These are phyloP conservation scores for Pristionchus japonicus DNA, from an alignment of 2,888 invertebrate species.

Conservation along the genomic window DNA sequence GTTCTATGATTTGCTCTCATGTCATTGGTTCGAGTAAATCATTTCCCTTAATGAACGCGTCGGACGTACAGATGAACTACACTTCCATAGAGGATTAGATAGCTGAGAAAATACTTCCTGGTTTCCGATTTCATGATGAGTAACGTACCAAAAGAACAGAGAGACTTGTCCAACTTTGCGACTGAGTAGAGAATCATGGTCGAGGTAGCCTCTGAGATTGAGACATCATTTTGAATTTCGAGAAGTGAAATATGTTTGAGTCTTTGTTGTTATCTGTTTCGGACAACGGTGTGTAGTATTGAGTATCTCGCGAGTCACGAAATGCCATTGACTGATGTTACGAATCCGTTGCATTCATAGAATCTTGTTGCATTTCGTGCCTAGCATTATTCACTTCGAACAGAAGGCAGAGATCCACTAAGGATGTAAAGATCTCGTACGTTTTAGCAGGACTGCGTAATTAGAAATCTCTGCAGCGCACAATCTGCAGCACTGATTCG, in stretches of 20 bases:
- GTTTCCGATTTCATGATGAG: not conserved
- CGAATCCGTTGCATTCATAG: not conserved
- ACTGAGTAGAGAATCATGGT: slow-evolving; percentile 19
- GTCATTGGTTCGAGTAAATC: too few species aligned
- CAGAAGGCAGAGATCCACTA: not conserved
- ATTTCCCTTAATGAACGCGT: too few species aligned
- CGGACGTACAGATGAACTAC: not conserved
- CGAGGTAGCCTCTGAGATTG: not conserved
- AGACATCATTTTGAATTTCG: not conserved
- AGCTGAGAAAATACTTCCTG: not conserved
- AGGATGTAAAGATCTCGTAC: too few species aligned
- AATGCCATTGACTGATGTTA: not conserved
- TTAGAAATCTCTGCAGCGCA: not conserved
- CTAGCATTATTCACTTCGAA: not conserved
- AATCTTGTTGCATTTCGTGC: not conserved
- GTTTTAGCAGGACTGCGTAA: too few species aligned
- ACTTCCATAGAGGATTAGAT: not conserved
- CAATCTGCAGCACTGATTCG: not conserved
- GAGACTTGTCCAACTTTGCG: not conserved
- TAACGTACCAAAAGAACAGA: not conserved
- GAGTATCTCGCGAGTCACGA: not conserved
- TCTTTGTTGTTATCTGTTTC: not conserved
- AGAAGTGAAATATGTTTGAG: not conserved
- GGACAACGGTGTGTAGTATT: not conserved
- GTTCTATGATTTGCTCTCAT: too few species aligned